These are phyloP conservation scores for Saguinus imperator DNA, from an alignment of 2,113 vertebrate species.

Conservation along the genomic window DNA sequence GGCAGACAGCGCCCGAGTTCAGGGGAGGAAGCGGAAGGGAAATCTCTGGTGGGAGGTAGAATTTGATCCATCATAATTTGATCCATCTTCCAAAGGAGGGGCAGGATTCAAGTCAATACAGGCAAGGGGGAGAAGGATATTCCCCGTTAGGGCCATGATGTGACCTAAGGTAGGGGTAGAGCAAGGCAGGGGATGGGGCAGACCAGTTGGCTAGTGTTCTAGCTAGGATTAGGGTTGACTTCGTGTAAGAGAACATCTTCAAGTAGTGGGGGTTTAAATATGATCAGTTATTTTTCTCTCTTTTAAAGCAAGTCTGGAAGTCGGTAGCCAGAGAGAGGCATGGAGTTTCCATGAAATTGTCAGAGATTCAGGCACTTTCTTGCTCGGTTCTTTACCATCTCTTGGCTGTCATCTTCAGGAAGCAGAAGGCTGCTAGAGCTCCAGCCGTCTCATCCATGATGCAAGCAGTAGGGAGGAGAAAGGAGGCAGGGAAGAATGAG, in stretches of 20 bases:
- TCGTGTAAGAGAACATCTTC: neutral
- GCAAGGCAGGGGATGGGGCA: rapidly evolving
- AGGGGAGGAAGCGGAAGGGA: conserved; percentile 51
- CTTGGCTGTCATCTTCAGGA: neutral
- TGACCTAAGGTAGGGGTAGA: neutral
- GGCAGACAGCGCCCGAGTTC: neutral
- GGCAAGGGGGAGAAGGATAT: neutral
- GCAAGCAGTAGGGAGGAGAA: neutral
- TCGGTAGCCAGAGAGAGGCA: neutral
- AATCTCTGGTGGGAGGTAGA: conserved; percentile 61
- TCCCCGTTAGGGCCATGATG: neutral
- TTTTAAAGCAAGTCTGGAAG: neutral
- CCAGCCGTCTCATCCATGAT: neutral
- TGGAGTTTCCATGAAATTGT: neutral
- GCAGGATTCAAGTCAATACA: conserved; percentile 47
- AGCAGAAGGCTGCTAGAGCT: neutral
- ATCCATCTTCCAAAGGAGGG: conserved; percentile 46
- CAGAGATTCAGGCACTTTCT: neutral
- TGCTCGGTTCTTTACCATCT: neutral
- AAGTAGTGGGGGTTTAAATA: neutral
- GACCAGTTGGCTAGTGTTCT: neutral
- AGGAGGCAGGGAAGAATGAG: neutral
- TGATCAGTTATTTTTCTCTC: neutral
- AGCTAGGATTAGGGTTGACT: neutral
- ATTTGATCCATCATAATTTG: conserved; percentile 59